Conservation (phyloP, 2,888 invertebrate genomes). For the Scaptomyza parva region DNA sequence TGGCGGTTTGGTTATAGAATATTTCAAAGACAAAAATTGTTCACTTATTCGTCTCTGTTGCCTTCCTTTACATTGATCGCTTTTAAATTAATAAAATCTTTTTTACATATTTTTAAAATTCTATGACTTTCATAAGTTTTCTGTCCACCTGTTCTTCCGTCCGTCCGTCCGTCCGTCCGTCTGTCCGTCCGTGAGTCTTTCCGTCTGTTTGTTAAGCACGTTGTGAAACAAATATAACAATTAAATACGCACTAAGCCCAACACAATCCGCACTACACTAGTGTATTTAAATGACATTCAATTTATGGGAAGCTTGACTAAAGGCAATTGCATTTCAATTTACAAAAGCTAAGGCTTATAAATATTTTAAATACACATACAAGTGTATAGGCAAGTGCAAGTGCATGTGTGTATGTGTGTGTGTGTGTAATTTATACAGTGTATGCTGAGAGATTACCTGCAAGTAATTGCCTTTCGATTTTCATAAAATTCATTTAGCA, state of each 20-base stretch:
- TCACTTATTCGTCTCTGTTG: no score
- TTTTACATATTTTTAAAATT: not conserved
- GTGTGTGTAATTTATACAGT: conserved; percentile 25
- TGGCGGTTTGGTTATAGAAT: no score
- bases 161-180: not conserved
- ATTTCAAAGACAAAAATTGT: no score
- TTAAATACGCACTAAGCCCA: conserved; percentile 21
- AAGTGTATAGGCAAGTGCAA: not conserved
- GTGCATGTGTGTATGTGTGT: not conserved
- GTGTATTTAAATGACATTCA: conserved; percentile 21
- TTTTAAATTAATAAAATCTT: not conserved
- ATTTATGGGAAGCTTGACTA: conserved; percentile 24
- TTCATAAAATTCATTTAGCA: conserved; percentile 36
- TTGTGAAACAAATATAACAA: conserved; percentile 16
- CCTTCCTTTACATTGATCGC: not conserved
- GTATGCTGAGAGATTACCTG: conserved; percentile 32
- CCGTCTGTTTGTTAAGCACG: not conserved
- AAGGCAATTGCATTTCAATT: conserved; percentile 50
- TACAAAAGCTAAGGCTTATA: not conserved
- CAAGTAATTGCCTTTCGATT: conserved; percentile 51
- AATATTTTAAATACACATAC: not conserved
- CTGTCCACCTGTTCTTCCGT: not conserved
- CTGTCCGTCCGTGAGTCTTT: not conserved
- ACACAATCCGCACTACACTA: not conserved
- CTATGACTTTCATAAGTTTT: not conserved